Conservation (phyloP, 2,888 invertebrate genomes). For the Drosophila merina region DNA sequence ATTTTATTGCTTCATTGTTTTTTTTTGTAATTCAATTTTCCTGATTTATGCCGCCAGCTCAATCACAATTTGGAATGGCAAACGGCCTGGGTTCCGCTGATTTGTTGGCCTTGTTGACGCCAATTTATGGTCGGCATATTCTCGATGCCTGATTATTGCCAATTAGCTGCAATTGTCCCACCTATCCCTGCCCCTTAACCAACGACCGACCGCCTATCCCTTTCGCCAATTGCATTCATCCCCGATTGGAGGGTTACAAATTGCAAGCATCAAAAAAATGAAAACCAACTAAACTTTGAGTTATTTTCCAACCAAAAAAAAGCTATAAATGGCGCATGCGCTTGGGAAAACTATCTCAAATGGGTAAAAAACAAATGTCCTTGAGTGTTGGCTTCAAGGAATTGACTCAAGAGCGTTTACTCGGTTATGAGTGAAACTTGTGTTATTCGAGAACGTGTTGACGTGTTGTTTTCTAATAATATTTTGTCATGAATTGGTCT, state of each 20-base stretch:
- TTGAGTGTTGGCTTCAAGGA: conserved; percentile 12
- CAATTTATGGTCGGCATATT: conserved; percentile 61
- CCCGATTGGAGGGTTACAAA: conserved; percentile 25
- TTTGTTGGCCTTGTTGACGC: conserved; percentile 69
- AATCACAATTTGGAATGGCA: conserved; percentile 72
- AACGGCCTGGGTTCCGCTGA: conserved; percentile 51
- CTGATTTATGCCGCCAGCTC: conserved; percentile 73
- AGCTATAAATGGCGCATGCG: conserved; percentile 50
- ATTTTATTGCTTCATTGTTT: conserved; percentile 64
- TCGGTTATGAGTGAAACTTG: background rate
- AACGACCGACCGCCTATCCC: conserved; percentile 10
- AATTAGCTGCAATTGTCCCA: conserved; percentile 68
- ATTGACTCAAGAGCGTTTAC: conserved; percentile 21
- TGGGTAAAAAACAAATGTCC: background rate
- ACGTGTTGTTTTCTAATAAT: background rate
- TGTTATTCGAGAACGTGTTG: background rate
- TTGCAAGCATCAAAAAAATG: conserved; percentile 16
- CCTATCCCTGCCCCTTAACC: background rate
- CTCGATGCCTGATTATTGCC: conserved; percentile 65
- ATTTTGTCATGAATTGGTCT: background rate
- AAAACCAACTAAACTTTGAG: conserved; percentile 57
- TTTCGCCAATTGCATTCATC: conserved; percentile 38
- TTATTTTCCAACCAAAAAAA: conserved; percentile 32
- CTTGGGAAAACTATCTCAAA: conserved; percentile 30
- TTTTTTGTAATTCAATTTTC: conserved; percentile 72